Evolutionary conservation across 2,113 vertebrate genomes (phyloP), one percentile per base, ranked within the genome.

Genomic region (Eleginops maclovinus): DNA sequence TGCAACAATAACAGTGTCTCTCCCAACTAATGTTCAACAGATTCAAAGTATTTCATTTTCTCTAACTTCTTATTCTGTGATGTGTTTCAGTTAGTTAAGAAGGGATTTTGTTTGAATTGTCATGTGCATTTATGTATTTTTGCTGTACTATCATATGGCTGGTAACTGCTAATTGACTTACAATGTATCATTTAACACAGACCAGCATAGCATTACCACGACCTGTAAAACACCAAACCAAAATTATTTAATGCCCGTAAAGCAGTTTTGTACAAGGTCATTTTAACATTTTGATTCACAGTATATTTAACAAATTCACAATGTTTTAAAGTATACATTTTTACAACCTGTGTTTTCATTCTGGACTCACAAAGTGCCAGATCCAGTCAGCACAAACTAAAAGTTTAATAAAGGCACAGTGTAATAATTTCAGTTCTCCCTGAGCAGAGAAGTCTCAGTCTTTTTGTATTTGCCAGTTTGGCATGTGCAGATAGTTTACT

Each of bases 41-140:
- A 89, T 67, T 66, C n/a, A 70, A 70, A 75, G 47, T 81, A 76
- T 81, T 92, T 88, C 73, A 85, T 91, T 93, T 92, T 91, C 70
- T 89, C 86, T 83, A 79, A 86, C 75, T 87, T 88, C 76, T 84
- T 85, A 82, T 85, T 87, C 79, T 87, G 78, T 89, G 80, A 84
- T 88, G 85, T 90, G 78, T 87, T 88, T 81, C 31, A 87, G 31
- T 84, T 72, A 87, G 65, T 75, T 47, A 81, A 76, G 72, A 77
- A 77, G 65, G 75, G 41, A 91, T 91, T 91, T 81, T 81, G 65
- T 81, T 82, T 41, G 78, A 77, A 79, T 75, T 77, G 67, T 82
- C 62, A 84, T 40, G 36, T 80, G 53, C 26, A 69, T 75, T 49
- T 22, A 51, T 84, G 40, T 77, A 40, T 73, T 79, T 82, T 67